phyloP scores from a whole-genome alignment of 2,888 invertebrate genomes.

The Rhingia campestris region DNA sequence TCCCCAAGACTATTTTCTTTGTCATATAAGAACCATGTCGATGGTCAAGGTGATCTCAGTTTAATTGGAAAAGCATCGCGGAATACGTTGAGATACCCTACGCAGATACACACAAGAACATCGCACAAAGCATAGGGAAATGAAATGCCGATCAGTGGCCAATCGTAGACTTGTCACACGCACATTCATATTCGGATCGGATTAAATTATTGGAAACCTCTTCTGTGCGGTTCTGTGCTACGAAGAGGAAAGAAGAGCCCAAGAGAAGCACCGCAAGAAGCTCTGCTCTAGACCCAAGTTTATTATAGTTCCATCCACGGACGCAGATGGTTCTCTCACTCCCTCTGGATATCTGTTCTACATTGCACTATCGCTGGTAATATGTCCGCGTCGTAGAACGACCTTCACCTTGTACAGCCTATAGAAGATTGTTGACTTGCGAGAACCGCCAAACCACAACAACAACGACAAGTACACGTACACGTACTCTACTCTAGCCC shows the following conservation, averaged over 20 bases:
- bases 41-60: constrained; percentile 75
- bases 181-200: constrained; percentile 21
- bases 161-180: constrained; percentile 1
- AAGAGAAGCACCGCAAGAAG: constrained; percentile 53
- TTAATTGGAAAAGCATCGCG: constrained; percentile 45
- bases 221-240: constrained; percentile 5
- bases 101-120: neutral
- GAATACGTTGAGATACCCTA: constrained; percentile 22
- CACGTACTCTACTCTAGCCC: constrained; percentile 13
- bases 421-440: constrained; percentile 58
- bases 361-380: constrained; percentile 31
- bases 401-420: constrained; percentile 69
- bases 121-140: constrained; percentile 23
- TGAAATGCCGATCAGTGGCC: constrained; percentile 19
- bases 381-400: constrained; percentile 66
- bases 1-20: constrained; percentile 15
- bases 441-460: constrained; percentile 19
- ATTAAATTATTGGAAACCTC: constrained; percentile 26
- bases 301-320: constrained; percentile 69
- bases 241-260: constrained; percentile 25
- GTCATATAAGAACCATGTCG: constrained; percentile 74
- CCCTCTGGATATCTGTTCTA: constrained; percentile 13
- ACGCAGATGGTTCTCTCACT: constrained; percentile 54
- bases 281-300: constrained; percentile 44
- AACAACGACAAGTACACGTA: constrained; percentile 4